Base-by-base conservation (phyloP, 2,113 vertebrate species). In the Labeo rohita region DNA sequence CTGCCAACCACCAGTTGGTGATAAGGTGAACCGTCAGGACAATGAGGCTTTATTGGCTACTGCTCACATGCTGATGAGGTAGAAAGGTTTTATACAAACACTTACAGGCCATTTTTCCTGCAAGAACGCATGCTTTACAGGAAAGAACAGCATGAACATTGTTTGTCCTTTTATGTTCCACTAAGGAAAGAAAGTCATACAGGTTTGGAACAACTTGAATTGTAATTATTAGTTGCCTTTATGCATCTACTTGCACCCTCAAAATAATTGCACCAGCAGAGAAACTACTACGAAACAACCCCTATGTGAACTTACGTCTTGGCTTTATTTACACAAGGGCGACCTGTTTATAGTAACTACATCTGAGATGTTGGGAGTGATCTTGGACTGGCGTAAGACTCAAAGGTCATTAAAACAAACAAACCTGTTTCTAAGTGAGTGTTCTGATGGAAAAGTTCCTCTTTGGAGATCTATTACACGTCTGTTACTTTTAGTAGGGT, bases 291-390 rank as follows among this genome's bases (percentile, higher is more conserved):
- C 6, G 1, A 80, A 85, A 75, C 86, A 61, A 72, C 81, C 81
- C 49, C 9, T 68, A 76, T 70, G 59, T 84, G 86, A 73, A 75
- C n/a, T 52, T 36, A 39, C 16, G n/a, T 43, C 63, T 79, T 78
- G 18, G 28, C 63, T 79, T 28, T 85, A 78, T 85, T 85, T 85
- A 85, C 65, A 56, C 65, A 43, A 72, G 75, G 1, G 6, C 70
- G 39, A 84, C 79, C 59, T 89, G 83, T 89, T 89, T 84, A 87
- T 84, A 56, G 54, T 75, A 81, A 84, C 45, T n/a, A 81, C 43
- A 23, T 10, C 45, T 34, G 39, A 28, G 28, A 68, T 54, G 45
- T 43, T 66, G 50, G 1, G 13, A 72, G 23, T 72, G 45, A 73
- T 49, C 49, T 61, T 18, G 36, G 49, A 78, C 65, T 65, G 74